Conservation (phyloP, 1,140 invertebrate genomes). For the Globodera ellingtonae region DNA sequence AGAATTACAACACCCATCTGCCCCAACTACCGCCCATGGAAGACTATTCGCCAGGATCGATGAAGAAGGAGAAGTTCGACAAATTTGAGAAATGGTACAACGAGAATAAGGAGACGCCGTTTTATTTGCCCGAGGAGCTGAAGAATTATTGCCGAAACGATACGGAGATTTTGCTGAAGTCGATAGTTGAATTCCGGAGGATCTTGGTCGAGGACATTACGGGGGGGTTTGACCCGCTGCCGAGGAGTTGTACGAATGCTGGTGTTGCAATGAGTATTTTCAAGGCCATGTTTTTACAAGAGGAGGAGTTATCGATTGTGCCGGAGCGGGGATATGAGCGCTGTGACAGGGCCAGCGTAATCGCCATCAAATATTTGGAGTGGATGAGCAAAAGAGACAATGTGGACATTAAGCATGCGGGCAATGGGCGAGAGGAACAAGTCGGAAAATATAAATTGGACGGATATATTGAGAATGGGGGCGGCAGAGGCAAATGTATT, state of each 20-base stretch:
- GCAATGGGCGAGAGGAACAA: not conserved
- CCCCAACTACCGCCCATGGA: not conserved
- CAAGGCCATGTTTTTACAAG: not conserved
- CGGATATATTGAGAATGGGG: not conserved
- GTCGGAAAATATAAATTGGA: not conserved
- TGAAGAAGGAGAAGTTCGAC: not conserved
- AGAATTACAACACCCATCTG: not conserved
- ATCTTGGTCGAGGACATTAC: too few species aligned
- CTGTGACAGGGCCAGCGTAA: not conserved
- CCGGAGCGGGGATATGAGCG: constrained; percentile 3
- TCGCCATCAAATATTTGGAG: not conserved
- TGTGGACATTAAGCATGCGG: not conserved
- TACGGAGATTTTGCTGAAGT: not conserved
- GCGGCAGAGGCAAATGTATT: too few species aligned
- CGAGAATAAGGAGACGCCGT: constrained; percentile 2
- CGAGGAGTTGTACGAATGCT: not conserved
- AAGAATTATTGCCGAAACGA: constrained; percentile 14
- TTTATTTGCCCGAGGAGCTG: constrained; percentile 7
- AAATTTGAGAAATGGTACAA: constrained; percentile 7
- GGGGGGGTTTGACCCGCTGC: too few species aligned
- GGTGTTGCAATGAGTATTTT: not conserved
- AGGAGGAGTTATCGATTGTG: not conserved
- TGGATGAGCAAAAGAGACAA: not conserved
- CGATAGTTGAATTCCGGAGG: too few species aligned
- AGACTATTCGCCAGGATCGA: not conserved